Evolutionary conservation across 1,140 invertebrate species (phyloP), one percentile per base, ranked within the genome.

Genomic region (Lutraria rhynchaena): DNA sequence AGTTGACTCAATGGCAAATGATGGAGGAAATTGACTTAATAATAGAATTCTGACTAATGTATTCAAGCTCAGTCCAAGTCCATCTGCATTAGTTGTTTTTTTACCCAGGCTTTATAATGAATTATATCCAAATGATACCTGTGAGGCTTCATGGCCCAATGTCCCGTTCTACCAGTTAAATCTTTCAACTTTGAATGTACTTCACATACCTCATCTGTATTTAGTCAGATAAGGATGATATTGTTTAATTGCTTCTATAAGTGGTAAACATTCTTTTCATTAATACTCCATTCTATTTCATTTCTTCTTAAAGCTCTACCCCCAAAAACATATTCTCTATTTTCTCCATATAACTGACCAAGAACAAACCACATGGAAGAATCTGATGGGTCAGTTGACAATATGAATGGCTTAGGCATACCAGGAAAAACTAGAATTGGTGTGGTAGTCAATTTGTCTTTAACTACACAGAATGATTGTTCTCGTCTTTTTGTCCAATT

Each of bases 311-410:
- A 51, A 44, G 80, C 46, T 27, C 83, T 24, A 41, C 83, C 81
- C 15, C 65, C 73, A 78, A 78, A 84, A 0, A 74, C 81, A 11
- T 37, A 13, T 61, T 70, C 71, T 13, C 57, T 13, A 41, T 57
- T 61, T 51, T 80, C 49, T 46, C 75, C 55, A 41, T 78, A 73
- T 19, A 58, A 9, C 44, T 85, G 81, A 19, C 58, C 65, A 17
- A 83, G 44, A 19, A 83, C 53, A 29, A n/a, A 74, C 22, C 82
- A 69, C 7, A 84, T 60, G 3, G 82, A 67, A 9, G 11, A 27
- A 1, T 63, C 70, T 22, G 77, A 85, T 17, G 84, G 81, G 75
- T 87, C 85, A 24, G 84, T 86, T 15, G 73, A 63, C 24, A 84
- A 7, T 27, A 82, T 83, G 57, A 88, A 88, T 9, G 27, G 44